phyloP scores from a whole-genome alignment of 2,888 invertebrate genomes.

The Hirudinaria manillensis region DNA sequence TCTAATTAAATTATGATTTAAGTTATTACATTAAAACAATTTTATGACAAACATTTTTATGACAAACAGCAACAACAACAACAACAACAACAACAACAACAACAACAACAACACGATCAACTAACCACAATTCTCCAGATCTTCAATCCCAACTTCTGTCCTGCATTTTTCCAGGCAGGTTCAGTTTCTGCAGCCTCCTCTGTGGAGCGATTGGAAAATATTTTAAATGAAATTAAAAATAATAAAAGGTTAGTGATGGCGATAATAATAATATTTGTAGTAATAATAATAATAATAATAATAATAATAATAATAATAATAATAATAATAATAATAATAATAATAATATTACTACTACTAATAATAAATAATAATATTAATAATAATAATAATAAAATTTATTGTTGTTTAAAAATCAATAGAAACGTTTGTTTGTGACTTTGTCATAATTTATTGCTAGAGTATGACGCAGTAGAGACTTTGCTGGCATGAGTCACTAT shows the following conservation, averaged over 20 bases:
- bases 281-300: not conserved
- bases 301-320: too few relatives aligned
- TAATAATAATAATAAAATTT: not conserved
- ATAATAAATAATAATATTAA: not conserved
- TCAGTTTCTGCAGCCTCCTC: constrained; percentile 51
- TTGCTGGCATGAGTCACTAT: too few relatives aligned
- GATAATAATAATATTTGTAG: not conserved
- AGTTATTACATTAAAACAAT: too few relatives aligned
- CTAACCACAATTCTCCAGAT: constrained; percentile 53
- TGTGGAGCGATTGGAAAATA: constrained; percentile 32
- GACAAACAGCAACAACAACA: too few relatives aligned
- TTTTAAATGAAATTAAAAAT: not conserved
- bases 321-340: not conserved
- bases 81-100: not conserved
- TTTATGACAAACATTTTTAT: too few relatives aligned
- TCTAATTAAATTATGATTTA: too few relatives aligned
- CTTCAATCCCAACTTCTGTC: constrained; percentile 46
- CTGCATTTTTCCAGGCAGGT: constrained; percentile 48
- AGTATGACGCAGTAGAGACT: too few relatives aligned
- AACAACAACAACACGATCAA: constrained; percentile 18
- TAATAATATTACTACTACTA: not conserved
- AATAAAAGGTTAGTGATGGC: not conserved
- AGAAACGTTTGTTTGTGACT: too few relatives aligned
- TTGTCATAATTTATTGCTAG: too few relatives aligned
- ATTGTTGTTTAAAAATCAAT: too few relatives aligned